Evolutionary conservation across 1,140 invertebrate genomes (phyloP), one percentile per base, ranked within the genome.

Genomic region (Hetaerina americana): DNA sequence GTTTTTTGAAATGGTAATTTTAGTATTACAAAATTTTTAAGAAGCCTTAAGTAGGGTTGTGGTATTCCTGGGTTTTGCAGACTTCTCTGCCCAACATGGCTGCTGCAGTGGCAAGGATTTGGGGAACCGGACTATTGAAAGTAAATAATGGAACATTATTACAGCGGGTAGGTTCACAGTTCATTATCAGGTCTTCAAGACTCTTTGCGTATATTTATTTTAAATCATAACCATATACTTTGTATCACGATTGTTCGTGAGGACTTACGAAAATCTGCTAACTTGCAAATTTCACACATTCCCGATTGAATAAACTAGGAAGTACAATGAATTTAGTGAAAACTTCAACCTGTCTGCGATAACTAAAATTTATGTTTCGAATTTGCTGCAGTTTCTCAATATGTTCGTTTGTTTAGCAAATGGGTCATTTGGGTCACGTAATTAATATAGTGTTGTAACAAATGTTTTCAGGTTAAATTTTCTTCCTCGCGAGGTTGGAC

Each of bases 51-150:
- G 22, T 27, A 40, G 26, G 27, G 22, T 25, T 70, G 69, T 28
- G 27, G 26, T 29, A 70, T 68, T 72, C 81, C 76, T 82, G 80
- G 77, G 40, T 57, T 57, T 57, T 57, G 40, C 40, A 57, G 40
- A 57, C 40, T 57, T 57, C 40, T 57, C 40, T 57, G 40, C 40
- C 84, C 86, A 91, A 87, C 84, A 92, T 92, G 91, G 90, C 90
- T 87, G 89, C 90, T 79, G 85, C 87, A 80, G 85, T 92, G 80
- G 87, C 89, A 84, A 87, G 90, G 82, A 87, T 92, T 88, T 91
- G 87, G 85, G 89, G 90, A 84, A 87, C 89, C 80, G 86, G 87
- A 80, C 84, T 91, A 81, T 85, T 90, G 79, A 89, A 87, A 84
- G 80, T 84, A 76, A 85, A 80, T 77, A 83, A 82, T 79, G 81